Percentiles rank a stretch among this genome's conserved stretches.
Conservation (phyloP, 2,888 invertebrate species). For the Pecten maximus region DNA sequence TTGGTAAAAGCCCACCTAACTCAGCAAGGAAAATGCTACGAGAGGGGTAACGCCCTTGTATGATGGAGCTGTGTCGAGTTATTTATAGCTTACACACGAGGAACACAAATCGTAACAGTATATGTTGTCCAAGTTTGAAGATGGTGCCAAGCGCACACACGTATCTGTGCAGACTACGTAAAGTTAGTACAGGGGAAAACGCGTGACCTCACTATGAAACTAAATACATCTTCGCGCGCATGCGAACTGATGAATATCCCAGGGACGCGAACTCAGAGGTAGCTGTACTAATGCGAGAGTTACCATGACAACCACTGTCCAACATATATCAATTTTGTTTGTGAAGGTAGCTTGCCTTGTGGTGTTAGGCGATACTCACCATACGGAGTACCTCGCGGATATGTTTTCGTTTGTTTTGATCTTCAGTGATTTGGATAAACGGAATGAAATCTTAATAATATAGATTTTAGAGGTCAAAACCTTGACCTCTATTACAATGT, state of each 20-base stretch:
- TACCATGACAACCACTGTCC: constrained; percentile 23
- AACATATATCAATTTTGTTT: constrained; percentile 29
- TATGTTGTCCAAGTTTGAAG: constrained; percentile 33
- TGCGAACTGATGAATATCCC: constrained; percentile 1
- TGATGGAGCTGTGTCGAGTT: background rate
- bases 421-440: too few species aligned
- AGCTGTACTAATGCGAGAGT: background rate
- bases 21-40: background rate
- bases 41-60: background rate
- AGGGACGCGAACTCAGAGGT: background rate
- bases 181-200: background rate
- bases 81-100: constrained; percentile 21
- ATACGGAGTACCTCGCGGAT: background rate
- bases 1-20: background rate
- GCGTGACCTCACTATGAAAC: constrained; percentile 12
- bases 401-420: background rate
- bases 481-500: too few species aligned
- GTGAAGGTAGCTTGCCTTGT: background rate
- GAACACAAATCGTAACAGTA: constrained; percentile 1
- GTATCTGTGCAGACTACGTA: constrained; percentile 2
- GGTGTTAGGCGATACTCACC: background rate
- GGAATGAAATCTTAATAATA: too few species aligned
- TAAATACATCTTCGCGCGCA: constrained; percentile 15
- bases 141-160: constrained; percentile 20
- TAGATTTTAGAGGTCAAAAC: too few species aligned